Conservation (phyloP, 2,888 invertebrate genomes). For the Drosophila formosana region DNA sequence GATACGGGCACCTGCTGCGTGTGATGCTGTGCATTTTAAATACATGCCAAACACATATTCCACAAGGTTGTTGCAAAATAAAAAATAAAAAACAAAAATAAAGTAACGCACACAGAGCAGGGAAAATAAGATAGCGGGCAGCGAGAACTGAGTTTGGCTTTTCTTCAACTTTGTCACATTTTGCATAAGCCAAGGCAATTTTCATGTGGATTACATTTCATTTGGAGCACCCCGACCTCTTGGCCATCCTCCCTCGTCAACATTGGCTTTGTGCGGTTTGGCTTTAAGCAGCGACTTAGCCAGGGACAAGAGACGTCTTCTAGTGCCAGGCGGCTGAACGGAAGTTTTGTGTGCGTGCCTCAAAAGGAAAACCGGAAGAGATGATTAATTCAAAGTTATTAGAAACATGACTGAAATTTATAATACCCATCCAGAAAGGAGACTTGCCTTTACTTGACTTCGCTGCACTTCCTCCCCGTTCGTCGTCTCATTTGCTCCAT, state of each 20-base stretch:
- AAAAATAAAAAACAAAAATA: neutral
- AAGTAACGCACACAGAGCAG: neutral
- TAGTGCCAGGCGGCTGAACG: slow-evolving; percentile 35
- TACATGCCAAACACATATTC: slow-evolving; percentile 6
- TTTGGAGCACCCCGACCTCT: slow-evolving; percentile 40
- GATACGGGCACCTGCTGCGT: neutral
- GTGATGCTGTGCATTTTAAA: slow-evolving; percentile 55
- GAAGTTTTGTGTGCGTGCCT: slow-evolving; percentile 34
- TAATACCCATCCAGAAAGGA: slow-evolving; percentile 74
- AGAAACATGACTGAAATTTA: slow-evolving; percentile 85
- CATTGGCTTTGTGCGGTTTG: slow-evolving; percentile 8
- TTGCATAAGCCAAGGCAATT: slow-evolving; percentile 77
- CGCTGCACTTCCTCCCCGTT: neutral
- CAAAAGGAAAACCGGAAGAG: slow-evolving; percentile 80
- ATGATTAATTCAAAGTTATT: slow-evolving; percentile 86
- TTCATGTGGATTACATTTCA: slow-evolving; percentile 80
- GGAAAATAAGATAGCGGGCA: neutral
- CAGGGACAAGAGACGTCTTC: slow-evolving; percentile 28
- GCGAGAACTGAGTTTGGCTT: slow-evolving; percentile 26
- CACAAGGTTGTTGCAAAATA: neutral
- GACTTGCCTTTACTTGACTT: slow-evolving; percentile 9
- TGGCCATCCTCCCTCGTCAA: neutral
- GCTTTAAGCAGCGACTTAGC: slow-evolving; percentile 17
- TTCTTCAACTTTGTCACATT: slow-evolving; percentile 67
- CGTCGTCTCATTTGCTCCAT: neutral